A percentile compares a stretch with the other conserved stretches of the same genome.
Evolutionary conservation across 2,888 invertebrate species (phyloP).

Genomic region (Eristalis intricaria): DNA sequence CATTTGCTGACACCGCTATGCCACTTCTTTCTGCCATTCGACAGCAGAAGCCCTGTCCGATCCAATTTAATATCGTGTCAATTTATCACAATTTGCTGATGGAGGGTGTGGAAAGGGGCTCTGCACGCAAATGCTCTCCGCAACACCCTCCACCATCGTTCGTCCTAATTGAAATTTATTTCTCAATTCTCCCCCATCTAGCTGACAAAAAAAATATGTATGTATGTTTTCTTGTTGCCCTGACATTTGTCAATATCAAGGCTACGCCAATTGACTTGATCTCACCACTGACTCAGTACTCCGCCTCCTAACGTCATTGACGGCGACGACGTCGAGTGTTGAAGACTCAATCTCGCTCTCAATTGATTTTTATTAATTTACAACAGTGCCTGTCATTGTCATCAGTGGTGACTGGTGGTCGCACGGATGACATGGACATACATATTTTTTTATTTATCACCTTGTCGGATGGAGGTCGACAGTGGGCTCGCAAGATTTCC

Average conservation of each 20-base stretch:
- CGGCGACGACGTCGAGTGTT: not conserved
- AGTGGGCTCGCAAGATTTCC: conserved; percentile 1
- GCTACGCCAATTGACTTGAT: conserved; percentile 46
- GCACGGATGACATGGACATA: conserved; percentile 7
- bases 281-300: not conserved
- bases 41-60: conserved; percentile 73
- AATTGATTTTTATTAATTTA: conserved; percentile 70
- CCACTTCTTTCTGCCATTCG: conserved; percentile 34
- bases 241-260: conserved; percentile 62
- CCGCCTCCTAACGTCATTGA: not conserved
- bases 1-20: conserved; percentile 60
- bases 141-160: conserved; percentile 7
- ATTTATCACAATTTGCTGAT: conserved; percentile 79
- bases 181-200: conserved; percentile 79
- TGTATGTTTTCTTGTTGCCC: conserved; percentile 10
- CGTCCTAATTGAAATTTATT: conserved; percentile 79
- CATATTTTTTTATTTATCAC: conserved; percentile 43
- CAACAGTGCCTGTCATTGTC: conserved; percentile 55
- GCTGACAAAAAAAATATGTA: conserved; percentile 58
- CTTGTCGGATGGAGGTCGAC: conserved; percentile 40
- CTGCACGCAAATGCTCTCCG: not conserved
- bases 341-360: conserved; percentile 44
- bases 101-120: conserved; percentile 37
- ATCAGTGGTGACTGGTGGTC: conserved; percentile 11
- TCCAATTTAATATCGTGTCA: conserved; percentile 79